Percentiles rank a stretch among this genome's conserved stretches.
Evolutionary conservation across 2,888 invertebrate genomes (phyloP).

Genomic region (Corythucha ciliata): DNA sequence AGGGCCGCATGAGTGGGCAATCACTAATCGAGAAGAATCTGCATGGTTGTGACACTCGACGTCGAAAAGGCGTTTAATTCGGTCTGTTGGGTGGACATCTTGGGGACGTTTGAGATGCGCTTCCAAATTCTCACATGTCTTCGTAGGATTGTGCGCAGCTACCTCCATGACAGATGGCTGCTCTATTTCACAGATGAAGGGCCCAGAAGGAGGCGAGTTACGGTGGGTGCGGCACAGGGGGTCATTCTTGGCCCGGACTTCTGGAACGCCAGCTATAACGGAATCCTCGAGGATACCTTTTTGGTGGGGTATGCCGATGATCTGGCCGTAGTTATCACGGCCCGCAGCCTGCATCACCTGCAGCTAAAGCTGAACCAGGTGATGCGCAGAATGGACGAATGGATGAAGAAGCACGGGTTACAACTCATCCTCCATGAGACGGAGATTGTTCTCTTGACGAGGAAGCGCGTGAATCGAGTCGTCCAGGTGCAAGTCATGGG

Average conservation of each 20-base stretch:
- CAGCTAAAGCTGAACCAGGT: constrained; percentile 17
- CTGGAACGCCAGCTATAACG: constrained; percentile 32
- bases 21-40: not conserved
- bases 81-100: not conserved
- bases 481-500: too few species aligned
- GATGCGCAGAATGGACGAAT: constrained; percentile 20
- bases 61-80: constrained; percentile 1
- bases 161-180: constrained; percentile 4
- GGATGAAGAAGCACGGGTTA: constrained; percentile 28
- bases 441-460: constrained; percentile 28
- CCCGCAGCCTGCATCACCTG: constrained; percentile 14
- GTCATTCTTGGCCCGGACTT: constrained; percentile 32
- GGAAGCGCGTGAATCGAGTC: too few species aligned
- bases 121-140: not conserved
- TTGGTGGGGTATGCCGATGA: constrained; percentile 18
- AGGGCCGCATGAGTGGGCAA: too few species aligned
- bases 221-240: constrained; percentile 31
- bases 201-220: constrained; percentile 15
- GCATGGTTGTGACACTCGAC: not conserved
- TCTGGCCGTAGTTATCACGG: constrained; percentile 1
- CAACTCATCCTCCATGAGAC: constrained; percentile 30
- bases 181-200: not conserved
- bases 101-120: not conserved
- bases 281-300: constrained; percentile 12
- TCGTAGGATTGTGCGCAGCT: not conserved